phyloP scores from a whole-genome alignment of 2,888 invertebrate species.

The Apamea sordens region DNA sequence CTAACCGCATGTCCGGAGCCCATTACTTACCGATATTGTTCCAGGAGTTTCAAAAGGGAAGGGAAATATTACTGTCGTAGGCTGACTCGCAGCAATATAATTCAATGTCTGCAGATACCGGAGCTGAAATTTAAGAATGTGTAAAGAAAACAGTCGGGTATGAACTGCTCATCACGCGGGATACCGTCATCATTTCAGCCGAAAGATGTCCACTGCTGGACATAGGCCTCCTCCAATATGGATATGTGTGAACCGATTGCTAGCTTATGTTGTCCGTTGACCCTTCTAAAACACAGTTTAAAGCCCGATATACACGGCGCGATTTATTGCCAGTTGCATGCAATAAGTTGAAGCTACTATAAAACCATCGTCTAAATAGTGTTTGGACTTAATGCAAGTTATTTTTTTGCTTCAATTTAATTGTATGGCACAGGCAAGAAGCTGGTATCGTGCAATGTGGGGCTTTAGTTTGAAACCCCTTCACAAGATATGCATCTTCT shows the following conservation, averaged over 20 bases:
- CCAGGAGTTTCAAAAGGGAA: constrained; percentile 76
- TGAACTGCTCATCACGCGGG: neutral
- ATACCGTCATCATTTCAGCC: neutral
- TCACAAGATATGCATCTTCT: neutral
- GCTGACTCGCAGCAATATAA: constrained; percentile 74
- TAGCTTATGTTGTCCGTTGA: neutral
- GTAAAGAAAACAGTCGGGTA: neutral
- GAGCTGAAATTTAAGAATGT: constrained; percentile 72
- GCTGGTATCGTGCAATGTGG: too few species aligned
- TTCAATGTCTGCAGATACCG: constrained; percentile 81
- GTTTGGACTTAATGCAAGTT: neutral
- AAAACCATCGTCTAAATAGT: neutral
- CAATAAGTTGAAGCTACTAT: neutral
- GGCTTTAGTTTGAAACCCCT: too few species aligned
- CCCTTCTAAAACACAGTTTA: neutral
- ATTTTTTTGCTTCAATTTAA: neutral
- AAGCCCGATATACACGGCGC: neutral
- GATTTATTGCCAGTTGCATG: neutral
- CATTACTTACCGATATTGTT: neutral
- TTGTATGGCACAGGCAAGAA: neutral
- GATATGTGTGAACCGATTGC: neutral
- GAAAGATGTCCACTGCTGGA: too few species aligned
- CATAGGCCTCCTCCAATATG: too few species aligned
- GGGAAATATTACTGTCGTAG: constrained; percentile 77
- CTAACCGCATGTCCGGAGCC: neutral